Evolutionary conservation across 2,797 vertebrate species (phyloP).

Genomic region (Astyanax mexicanus): DNA sequence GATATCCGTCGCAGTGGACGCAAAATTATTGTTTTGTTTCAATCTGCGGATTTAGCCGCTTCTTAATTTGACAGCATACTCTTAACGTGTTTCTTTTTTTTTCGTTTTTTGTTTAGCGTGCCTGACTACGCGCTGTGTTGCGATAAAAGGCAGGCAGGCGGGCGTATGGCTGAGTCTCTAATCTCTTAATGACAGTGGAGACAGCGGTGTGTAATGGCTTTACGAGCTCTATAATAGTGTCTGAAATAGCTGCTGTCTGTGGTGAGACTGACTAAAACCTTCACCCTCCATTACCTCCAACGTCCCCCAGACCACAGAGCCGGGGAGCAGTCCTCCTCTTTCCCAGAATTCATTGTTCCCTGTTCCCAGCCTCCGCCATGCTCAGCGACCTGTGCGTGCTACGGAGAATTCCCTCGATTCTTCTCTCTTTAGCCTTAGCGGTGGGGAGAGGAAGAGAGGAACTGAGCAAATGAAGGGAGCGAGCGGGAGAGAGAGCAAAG

Average conservation of each 20-base stretch:
- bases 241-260: slow-evolving; percentile 65
- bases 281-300: slow-evolving; percentile 53
- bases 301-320: slow-evolving; percentile 37
- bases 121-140: slow-evolving; percentile 42
- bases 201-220: slow-evolving; percentile 59
- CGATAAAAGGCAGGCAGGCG: slow-evolving; percentile 52
- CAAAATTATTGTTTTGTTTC: background rate
- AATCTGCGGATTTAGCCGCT: slow-evolving; percentile 30
- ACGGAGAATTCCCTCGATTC: slow-evolving; percentile 29
- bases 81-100: slow-evolving; percentile 41
- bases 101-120: slow-evolving; percentile 43
- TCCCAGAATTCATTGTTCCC: slow-evolving; percentile 42
- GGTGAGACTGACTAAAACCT: slow-evolving; percentile 52
- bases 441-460: slow-evolving; percentile 25
- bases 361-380: slow-evolving; percentile 21
- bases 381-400: slow-evolving; percentile 31
- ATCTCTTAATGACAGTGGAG: slow-evolving; percentile 61
- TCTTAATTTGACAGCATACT: slow-evolving; percentile 48
- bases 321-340: slow-evolving; percentile 16
- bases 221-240: slow-evolving; percentile 57
- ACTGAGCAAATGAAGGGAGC: slow-evolving; percentile 38
- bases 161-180: slow-evolving; percentile 54
- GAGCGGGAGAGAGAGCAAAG: slow-evolving; percentile 40
- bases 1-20: background rate
- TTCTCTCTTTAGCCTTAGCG: slow-evolving; percentile 32